Evolutionary conservation across 2,888 invertebrate species (phyloP).

Genomic region (Ariolimax columbianus): DNA sequence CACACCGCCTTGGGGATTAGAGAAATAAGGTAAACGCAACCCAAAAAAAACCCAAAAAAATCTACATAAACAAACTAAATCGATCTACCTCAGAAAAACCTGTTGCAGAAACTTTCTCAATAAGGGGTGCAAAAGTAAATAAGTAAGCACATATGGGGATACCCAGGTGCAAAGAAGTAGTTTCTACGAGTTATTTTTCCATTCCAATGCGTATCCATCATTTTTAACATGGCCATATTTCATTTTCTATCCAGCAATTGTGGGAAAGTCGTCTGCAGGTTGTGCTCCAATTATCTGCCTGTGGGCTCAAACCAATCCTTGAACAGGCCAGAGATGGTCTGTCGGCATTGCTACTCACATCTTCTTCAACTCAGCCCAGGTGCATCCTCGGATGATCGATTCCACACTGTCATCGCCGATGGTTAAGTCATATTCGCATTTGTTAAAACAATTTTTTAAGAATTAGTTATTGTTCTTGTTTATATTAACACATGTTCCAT

Average conservation of each 20-base stretch:
- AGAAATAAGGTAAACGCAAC: too few relatives aligned
- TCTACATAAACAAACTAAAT: too few relatives aligned
- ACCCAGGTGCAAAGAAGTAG: too few relatives aligned
- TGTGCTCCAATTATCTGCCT: conserved; percentile 92
- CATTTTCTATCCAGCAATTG: conserved; percentile 85
- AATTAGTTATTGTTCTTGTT: neutral
- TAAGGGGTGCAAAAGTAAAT: too few relatives aligned
- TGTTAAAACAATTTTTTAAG: neutral
- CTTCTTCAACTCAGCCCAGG: conserved; percentile 58
- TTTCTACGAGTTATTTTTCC: too few relatives aligned
- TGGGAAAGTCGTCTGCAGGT: conserved; percentile 94
- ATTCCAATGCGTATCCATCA: neutral
- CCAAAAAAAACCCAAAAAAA: too few relatives aligned
- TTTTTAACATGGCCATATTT: neutral
- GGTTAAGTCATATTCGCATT: conserved; percentile 5
- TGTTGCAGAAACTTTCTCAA: too few relatives aligned
- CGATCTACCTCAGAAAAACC: too few relatives aligned
- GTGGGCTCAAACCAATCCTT: conserved; percentile 90
- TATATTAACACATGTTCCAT: too few relatives aligned
- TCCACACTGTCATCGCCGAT: conserved; percentile 47
- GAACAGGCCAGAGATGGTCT: conserved; percentile 91
- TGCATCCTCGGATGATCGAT: conserved; percentile 53
- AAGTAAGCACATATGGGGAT: too few relatives aligned
- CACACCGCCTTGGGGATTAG: too few relatives aligned
- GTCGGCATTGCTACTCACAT: conserved; percentile 85